phyloP scores from a whole-genome alignment of 2,797 vertebrate species.

The Propithecus perrieri region DNA sequence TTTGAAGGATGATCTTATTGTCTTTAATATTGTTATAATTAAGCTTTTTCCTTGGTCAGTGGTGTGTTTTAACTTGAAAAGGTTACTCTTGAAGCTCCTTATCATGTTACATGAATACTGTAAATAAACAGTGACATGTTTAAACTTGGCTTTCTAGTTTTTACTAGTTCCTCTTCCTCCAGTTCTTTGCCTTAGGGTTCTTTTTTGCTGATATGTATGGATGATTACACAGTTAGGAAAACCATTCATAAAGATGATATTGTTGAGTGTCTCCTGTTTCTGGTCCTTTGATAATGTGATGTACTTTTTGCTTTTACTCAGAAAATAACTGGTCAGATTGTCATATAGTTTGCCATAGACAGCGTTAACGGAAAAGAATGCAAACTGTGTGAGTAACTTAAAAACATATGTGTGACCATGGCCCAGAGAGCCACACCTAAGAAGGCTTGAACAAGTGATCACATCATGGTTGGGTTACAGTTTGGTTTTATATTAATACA shows the following conservation, averaged over 20 bases:
- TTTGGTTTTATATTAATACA: no score
- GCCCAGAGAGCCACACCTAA: no score
- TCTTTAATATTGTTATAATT: slow-evolving; percentile 3
- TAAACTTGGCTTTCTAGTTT: slow-evolving; percentile 29
- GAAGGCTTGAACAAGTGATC: no score
- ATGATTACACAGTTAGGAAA: slow-evolving; percentile 79
- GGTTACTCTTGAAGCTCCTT: background rate
- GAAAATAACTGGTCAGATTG: slow-evolving; percentile 80
- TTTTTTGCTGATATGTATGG: slow-evolving; percentile 71
- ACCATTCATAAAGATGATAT: slow-evolving; percentile 70
- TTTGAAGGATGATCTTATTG: background rate
- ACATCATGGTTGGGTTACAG: no score
- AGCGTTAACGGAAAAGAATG: no score
- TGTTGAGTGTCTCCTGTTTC: slow-evolving; percentile 73
- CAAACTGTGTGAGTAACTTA: no score
- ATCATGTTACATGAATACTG: background rate
- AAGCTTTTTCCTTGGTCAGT: background rate
- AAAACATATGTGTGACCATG: no score
- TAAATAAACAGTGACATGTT: slow-evolving; percentile 9
- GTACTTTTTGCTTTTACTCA: slow-evolving; percentile 75
- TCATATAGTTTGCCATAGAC: no score
- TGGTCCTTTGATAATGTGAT: slow-evolving; percentile 58
- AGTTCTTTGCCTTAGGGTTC: slow-evolving; percentile 61
- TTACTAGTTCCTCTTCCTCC: slow-evolving; percentile 19
- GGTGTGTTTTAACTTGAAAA: slow-evolving; percentile 29